Evolutionary conservation across 2,797 vertebrate species (phyloP).

Genomic region (Halcyon badia): DNA sequence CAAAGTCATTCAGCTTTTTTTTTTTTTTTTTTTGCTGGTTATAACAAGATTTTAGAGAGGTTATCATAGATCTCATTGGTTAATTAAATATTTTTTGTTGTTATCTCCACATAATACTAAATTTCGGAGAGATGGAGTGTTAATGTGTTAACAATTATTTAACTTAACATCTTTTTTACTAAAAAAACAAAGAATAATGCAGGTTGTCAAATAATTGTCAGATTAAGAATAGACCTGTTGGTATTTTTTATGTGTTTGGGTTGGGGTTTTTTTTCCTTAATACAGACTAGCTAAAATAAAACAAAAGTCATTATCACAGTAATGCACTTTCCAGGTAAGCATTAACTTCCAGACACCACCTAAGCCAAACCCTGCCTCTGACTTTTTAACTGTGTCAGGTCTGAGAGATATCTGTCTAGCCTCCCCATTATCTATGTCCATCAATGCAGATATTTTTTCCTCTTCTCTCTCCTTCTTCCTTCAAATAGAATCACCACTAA

Average conservation of each 20-base stretch:
- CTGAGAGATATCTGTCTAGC: background rate
- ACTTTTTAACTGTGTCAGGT: background rate
- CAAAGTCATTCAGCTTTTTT: background rate
- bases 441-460: background rate
- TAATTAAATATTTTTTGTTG: background rate
- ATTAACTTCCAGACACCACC: background rate
- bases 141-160: background rate
- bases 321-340: background rate
- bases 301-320: background rate
- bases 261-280: background rate
- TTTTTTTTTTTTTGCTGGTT: background rate
- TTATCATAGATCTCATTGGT: background rate
- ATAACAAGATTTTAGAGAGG: background rate
- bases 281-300: background rate
- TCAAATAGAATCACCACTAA: background rate
- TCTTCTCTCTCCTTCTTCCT: background rate
- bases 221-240: background rate
- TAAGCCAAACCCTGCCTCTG: background rate
- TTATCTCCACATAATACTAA: background rate
- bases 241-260: no score
- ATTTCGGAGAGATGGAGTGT: background rate
- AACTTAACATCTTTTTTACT: background rate
- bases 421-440: background rate
- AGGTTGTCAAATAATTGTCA: background rate
- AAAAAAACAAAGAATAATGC: background rate